Evolutionary conservation across 2,113 vertebrate species (phyloP), one percentile per base, ranked within the genome.

Genomic region (Merops nubicus): DNA sequence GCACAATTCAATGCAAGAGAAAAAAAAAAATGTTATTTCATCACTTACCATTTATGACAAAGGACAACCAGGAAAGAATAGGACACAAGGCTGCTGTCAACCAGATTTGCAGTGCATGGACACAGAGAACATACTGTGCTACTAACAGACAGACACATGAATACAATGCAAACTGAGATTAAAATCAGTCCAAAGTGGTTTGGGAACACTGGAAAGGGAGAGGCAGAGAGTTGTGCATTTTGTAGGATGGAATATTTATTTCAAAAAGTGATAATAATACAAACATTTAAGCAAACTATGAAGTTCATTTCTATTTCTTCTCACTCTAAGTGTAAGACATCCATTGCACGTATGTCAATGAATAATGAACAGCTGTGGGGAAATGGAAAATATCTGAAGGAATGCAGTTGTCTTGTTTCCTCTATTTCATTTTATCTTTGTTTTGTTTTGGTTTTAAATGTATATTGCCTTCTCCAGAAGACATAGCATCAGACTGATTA

Each of bases 161-260:
- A 74, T 31, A 69, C 72, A 89, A 77, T 68, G 69, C 79, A 91
- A 92, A 70, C 50, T 85, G 65, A 65, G 75, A 88, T 80, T 63
- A 95, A 84, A 96, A 96, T 95, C 74, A 94, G 67, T 67, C 83
- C 83, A 80, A 88, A 96, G 67, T 72, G 34, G 9, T 23, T 91
- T 73, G 74, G 63, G 76, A 90, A 91, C 28, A 75, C 5, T 50
- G 28, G 50, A 85, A 95, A 92, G 20, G 28, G 56, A 87, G 78
- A 83, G 56, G n/a, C 51, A 81, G 43, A 48, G 59, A 80, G 43
- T 26, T 92, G 33, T 34, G 50, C 54, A 75, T 91, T 94, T 85
- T 86, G 54, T n/a, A 85, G 20, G 89, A 72, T 50, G 17, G 95
- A 91, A 72, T 42, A 70, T 29, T 93, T 94, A n/a, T 77, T 91